phyloP scores from a whole-genome alignment of 2,888 invertebrate genomes.

The Horisme vitalbata region DNA sequence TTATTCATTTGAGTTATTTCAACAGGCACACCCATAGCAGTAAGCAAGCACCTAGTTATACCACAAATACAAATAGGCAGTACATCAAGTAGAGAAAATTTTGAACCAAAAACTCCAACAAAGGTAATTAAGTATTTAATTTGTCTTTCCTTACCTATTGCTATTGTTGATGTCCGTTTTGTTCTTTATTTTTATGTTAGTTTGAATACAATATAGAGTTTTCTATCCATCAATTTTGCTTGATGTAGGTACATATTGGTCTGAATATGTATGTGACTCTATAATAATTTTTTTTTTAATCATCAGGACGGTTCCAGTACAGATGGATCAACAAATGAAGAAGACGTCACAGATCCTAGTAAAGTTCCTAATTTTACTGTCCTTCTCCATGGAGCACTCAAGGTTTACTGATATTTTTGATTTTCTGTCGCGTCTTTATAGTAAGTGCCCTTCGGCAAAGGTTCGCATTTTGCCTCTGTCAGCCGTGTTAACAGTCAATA shows the following conservation, averaged over 20 bases:
- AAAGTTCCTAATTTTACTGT: constrained; percentile 96
- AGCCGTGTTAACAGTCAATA: too few relatives aligned
- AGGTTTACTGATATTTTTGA: constrained; percentile 68
- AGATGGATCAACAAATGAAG: constrained; percentile 67
- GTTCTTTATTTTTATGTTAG: too few relatives aligned
- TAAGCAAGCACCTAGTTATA: constrained; percentile 94
- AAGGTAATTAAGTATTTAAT: constrained; percentile 52
- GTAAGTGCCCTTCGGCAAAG: too few relatives aligned
- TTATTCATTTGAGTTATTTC: neutral
- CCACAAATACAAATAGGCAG: constrained; percentile 84
- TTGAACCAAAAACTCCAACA: constrained; percentile 67
- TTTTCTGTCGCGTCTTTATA: too few relatives aligned
- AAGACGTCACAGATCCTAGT: constrained; percentile 86
- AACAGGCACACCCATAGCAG: constrained; percentile 92
- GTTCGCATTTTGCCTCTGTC: too few relatives aligned
- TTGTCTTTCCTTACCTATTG: too few relatives aligned
- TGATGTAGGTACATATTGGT: too few relatives aligned
- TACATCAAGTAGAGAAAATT: constrained; percentile 70
- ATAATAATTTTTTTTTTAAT: neutral
- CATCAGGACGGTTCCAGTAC: constrained; percentile 65
- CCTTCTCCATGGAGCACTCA: constrained; percentile 94
- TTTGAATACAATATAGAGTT: too few relatives aligned
- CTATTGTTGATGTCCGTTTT: too few relatives aligned
- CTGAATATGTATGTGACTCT: too few relatives aligned
- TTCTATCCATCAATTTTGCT: too few relatives aligned